Conservation (phyloP, 1,140 invertebrate genomes). For the Halyomorpha halys region DNA sequence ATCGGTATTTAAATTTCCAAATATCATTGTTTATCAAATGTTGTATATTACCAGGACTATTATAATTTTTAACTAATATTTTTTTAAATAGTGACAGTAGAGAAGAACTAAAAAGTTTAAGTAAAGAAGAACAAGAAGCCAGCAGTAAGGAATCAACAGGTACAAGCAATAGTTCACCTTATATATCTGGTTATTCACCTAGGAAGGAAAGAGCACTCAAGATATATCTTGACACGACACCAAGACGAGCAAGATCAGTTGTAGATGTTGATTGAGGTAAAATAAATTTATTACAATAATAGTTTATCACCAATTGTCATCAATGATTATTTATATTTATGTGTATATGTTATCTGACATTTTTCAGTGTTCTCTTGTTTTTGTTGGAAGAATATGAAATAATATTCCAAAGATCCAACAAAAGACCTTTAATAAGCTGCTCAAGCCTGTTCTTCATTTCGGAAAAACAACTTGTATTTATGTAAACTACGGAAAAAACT, state of each 20-base stretch:
- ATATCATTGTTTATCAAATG: too few relatives aligned
- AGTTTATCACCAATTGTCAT: neutral
- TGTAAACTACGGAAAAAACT: too few relatives aligned
- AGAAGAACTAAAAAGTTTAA: slow-evolving; percentile 47
- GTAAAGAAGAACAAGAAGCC: slow-evolving; percentile 51
- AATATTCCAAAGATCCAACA: too few relatives aligned
- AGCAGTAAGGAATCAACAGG: slow-evolving; percentile 44
- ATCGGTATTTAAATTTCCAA: slow-evolving; percentile 39
- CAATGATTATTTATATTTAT: neutral
- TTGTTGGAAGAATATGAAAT: too few relatives aligned
- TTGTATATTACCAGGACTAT: too few relatives aligned
- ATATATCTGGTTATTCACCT: slow-evolving; percentile 36
- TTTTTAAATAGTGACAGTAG: slow-evolving; percentile 45
- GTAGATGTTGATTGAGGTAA: slow-evolving; percentile 25
- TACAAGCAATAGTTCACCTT: slow-evolving; percentile 36
- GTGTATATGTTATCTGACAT: neutral
- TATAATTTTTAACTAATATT: too few relatives aligned
- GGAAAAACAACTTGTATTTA: too few relatives aligned
- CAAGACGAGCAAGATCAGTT: slow-evolving; percentile 8
- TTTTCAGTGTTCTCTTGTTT: neutral
- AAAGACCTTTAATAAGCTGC: too few relatives aligned
- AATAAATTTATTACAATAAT: neutral
- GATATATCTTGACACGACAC: slow-evolving; percentile 52
- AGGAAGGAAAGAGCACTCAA: slow-evolving; percentile 60
- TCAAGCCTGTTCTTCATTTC: too few relatives aligned